phyloP scores from a whole-genome alignment of 2,888 invertebrate species.

The Aleiodes leptofemur region DNA sequence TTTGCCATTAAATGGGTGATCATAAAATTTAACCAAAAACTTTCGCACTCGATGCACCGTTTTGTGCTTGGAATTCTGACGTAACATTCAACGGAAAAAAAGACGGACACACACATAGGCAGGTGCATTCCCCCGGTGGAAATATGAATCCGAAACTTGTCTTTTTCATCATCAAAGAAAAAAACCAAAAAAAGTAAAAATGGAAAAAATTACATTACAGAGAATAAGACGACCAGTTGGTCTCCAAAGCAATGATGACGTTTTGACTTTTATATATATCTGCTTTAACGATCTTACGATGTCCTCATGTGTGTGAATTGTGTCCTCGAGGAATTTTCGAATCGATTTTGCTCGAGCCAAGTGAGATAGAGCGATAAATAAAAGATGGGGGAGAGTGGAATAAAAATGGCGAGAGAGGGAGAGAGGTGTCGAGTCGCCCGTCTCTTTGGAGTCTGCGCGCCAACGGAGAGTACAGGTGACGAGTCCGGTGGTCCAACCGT shows the following conservation, averaged over 20 bases:
- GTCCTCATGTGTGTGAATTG: slow-evolving; percentile 30
- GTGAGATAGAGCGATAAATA: neutral
- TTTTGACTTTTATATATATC: slow-evolving; percentile 41
- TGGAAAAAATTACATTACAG: slow-evolving; percentile 50
- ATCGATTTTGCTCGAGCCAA: slow-evolving; percentile 11
- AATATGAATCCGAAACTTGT: slow-evolving; percentile 62
- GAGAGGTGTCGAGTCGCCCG: slow-evolving; percentile 49
- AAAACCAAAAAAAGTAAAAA: slow-evolving; percentile 7
- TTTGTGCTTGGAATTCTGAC: slow-evolving; percentile 52
- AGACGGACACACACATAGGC: slow-evolving; percentile 58
- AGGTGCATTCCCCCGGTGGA: slow-evolving; percentile 60
- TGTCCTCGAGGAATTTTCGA: slow-evolving; percentile 20
- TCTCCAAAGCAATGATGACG: slow-evolving; percentile 47
- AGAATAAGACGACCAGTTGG: slow-evolving; percentile 48
- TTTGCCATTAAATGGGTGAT: neutral
- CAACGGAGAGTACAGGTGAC: slow-evolving; percentile 69
- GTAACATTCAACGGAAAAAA: slow-evolving; percentile 58
- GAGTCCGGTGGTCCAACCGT: slow-evolving; percentile 71
- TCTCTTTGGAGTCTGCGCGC: slow-evolving; percentile 34
- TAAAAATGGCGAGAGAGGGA: slow-evolving; percentile 37
- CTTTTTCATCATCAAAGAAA: slow-evolving; percentile 26
- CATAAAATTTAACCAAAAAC: neutral
- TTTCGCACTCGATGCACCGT: slow-evolving; percentile 26
- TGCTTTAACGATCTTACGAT: slow-evolving; percentile 38
- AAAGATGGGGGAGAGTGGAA: neutral